Evolutionary conservation across 2,113 vertebrate genomes (phyloP), one percentile per base, ranked within the genome.

Genomic region (Nesogale talazaci): DNA sequence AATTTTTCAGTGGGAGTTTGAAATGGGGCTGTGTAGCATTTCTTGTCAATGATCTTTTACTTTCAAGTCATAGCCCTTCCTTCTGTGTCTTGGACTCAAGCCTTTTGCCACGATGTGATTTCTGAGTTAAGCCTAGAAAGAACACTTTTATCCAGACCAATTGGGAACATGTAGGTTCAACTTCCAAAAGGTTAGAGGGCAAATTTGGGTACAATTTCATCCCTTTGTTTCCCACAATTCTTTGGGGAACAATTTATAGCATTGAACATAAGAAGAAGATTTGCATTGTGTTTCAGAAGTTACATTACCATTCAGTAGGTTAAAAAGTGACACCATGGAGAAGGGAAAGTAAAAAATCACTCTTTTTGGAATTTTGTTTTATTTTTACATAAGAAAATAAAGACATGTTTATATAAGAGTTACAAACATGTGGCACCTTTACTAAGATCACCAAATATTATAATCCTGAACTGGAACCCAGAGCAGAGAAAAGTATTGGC

Each of bases 1-100:
- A 79, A 61, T 83, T 79, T 63, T 16, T 67, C 78, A 38, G 29
- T 67, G 81, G 22, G 83, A 63, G 20, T 80, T 94, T 92, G 88
- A 90, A 19, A 65, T 52, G 27, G 34, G 77, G 5, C 27, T 67
- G 31, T 46, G 23, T 0, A 56, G 70, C 25, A 16, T 0, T 80
- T 91, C 81, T 52, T 91, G 63, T 16, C 83, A 79, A 22, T 31
- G 11, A 63, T 19, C 11, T 31, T 40, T 88, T 91, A 90, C 6
- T 42, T 63, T 67, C 31, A 59, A 76, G 83, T 75, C 59, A 27
- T 4, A 82, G 65, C 52, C 22, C 22, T 82, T 82, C 27, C n/a
- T 46, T 4, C 5, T 79, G 46, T 67, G 22, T 80, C 29, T 63
- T 40, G 27, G 72, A 83, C 36, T 82, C 22, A 14, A 65, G 1